Evolutionary conservation across 1,140 invertebrate genomes (phyloP), one percentile per base, ranked within the genome.

Genomic region (Cydia amplana): DNA sequence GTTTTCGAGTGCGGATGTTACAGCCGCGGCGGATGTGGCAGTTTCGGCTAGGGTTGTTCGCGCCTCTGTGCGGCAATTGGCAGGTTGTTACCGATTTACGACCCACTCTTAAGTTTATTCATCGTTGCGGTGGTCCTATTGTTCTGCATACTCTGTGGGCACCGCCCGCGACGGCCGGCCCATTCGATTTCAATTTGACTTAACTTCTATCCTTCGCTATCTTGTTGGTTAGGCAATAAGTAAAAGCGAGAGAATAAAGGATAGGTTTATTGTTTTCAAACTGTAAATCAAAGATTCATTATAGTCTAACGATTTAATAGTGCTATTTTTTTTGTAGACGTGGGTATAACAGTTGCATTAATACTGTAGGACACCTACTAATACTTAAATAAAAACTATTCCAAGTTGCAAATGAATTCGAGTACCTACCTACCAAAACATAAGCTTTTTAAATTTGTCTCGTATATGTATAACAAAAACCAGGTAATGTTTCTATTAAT

Each of bases 11-110:
- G 87, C 89, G 91, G 91, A 92, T 92, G 89, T 79, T 81, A 92
- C 81, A 83, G 84, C 89, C 88, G 88, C 81, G 82, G 84, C 89
- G 89, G 91, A 92, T 91, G 84, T 90, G 83, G 75, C 83, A 79
- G 82, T 87, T 87, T 83, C 83, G 85, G 84, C 80, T 76, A 77
- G 79, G 78, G 83, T 82, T 82, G 85, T 92, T 92, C 88, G 86
- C 91, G 91, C 91, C 91, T 90, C 91, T 88, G 89, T 89, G 85
- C 80, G 88, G 85, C 89, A 90, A 92, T 91, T 91, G 89, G 91
- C 91, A 78, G 87, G 89, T 89, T 87, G 87, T 92, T 88, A 90
- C 88, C 86, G 87, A 90, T 92, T 92, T 91, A 92, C 81, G 83
- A 83, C 84, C 88, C 87, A 90, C 89, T 92, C 90, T 89, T 87